Evolutionary conservation across 1,140 invertebrate species (phyloP), one percentile per base, ranked within the genome.

Genomic region (Mamestra configurata): DNA sequence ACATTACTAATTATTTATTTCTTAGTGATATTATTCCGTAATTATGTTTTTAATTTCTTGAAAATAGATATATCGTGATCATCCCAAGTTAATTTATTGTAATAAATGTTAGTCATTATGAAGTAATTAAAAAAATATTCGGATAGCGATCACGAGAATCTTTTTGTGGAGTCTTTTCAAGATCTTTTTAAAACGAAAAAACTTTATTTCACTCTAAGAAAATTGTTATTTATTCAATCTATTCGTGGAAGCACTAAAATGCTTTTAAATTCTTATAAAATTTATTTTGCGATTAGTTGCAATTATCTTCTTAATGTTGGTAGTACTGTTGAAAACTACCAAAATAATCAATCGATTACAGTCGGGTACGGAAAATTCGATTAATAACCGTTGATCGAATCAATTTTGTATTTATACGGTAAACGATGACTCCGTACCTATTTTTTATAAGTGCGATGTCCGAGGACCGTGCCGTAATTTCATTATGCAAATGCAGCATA

Each of bases 401-500:
- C 79, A 81, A 82, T 84, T 84, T 84, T 66, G 79, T 76, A 55
- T 86, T 86, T 84, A 87, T 88, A 78, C 87, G 81, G 86, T 88
- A 88, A 90, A 88, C 85, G 88, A 85, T 71, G 68, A 61, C 75
- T 73, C 61, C 73, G 82, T 83, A 80, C 75, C 81, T 86, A 87
- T 88, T 90, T 92, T 90, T 92, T 92, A 87, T 85, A 84, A 86
- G 57, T 77, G 43, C 61, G 46, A 53, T 84, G 71, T 81, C 79
- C 77, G 81, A 79, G 75, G 82, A 70, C 66, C 72, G 64, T 68
- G 70, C 78, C 75, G 90, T 95, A 94, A 95, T 95, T 94, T 94
- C 93, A 94, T 95, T 95, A 95, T 94, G 94, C 91, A 95, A 95
- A 95, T 94, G 90, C 81, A 73, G 88, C 85, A 91, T 94, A 95